These are phyloP conservation scores for Xestia ashworthii DNA, from an alignment of 2,888 invertebrate species.

Conservation along the genomic window DNA sequence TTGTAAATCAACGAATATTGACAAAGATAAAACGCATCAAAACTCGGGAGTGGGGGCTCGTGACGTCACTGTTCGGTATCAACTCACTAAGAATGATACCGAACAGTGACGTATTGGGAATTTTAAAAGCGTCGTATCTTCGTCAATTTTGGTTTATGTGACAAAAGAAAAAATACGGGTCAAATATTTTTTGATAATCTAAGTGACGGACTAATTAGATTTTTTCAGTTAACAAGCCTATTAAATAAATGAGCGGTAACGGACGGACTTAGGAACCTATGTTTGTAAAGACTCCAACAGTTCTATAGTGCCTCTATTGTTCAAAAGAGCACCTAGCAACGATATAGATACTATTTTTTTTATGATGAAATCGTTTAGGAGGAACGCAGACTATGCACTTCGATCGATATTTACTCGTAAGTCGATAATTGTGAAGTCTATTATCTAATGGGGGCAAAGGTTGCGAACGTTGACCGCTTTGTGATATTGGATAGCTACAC, in stretches of 20 bases:
- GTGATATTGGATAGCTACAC: conserved; percentile 20
- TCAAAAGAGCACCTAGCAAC: not conserved
- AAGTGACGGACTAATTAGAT: too few relatives aligned
- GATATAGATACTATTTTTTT: not conserved
- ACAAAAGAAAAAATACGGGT: too few relatives aligned
- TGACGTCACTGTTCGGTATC: too few relatives aligned
- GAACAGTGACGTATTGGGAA: too few relatives aligned
- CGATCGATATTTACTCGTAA: conserved; percentile 4
- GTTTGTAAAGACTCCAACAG: not conserved
- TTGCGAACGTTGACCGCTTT: conserved; percentile 52
- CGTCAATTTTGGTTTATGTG: too few relatives aligned
- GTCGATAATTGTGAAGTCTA: conserved; percentile 35
- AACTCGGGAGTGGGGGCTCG: too few relatives aligned
- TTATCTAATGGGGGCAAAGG: conserved; percentile 55
- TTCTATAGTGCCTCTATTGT: not conserved
- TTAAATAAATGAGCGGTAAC: not conserved
- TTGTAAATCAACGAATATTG: too few relatives aligned
- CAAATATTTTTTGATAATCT: too few relatives aligned
- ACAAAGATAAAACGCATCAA: too few relatives aligned
- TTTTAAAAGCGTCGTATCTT: too few relatives aligned
- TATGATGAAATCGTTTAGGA: not conserved
- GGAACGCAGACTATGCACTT: conserved; percentile 34
- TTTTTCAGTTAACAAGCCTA: too few relatives aligned
- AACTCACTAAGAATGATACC: too few relatives aligned
- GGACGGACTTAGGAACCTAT: not conserved